phyloP scores from a whole-genome alignment of 2,797 vertebrate species.

The Neosilurus hyrtlii region DNA sequence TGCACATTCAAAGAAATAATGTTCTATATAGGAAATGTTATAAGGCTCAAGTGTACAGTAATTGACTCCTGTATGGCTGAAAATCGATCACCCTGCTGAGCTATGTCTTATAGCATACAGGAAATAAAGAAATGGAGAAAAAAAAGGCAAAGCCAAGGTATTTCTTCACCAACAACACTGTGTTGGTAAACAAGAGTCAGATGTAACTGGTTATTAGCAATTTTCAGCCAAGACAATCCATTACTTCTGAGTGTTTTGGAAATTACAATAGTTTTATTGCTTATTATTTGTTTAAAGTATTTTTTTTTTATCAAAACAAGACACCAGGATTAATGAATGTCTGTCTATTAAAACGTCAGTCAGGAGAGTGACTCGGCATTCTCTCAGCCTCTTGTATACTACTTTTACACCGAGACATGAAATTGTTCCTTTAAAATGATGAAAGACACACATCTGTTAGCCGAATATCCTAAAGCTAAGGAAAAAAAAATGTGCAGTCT shows the following conservation, averaged over 20 bases:
- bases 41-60: slow-evolving; percentile 12
- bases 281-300: slow-evolving; percentile 17
- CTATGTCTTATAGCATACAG: slow-evolving; percentile 29
- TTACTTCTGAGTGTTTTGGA: neutral
- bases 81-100: slow-evolving; percentile 33
- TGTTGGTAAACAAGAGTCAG: slow-evolving; percentile 21
- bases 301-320: slow-evolving; percentile 15
- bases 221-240: neutral
- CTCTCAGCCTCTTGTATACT: neutral
- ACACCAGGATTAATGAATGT: slow-evolving; percentile 31
- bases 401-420: slow-evolving; percentile 6
- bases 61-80: slow-evolving; percentile 5
- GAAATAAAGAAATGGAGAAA: neutral
- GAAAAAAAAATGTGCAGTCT: slow-evolving; percentile 27
- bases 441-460: slow-evolving; percentile 42
- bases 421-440: slow-evolving; percentile 50
- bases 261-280: slow-evolving; percentile 28
- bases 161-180: neutral
- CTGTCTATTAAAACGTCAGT: slow-evolving; percentile 14
- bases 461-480: slow-evolving; percentile 44
- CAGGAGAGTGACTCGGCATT: slow-evolving; percentile 9
- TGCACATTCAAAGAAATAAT: slow-evolving; percentile 42
- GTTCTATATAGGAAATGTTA: slow-evolving; percentile 3
- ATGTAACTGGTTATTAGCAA: slow-evolving; percentile 3
- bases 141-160: neutral